phyloP scores from a whole-genome alignment of 2,113 vertebrate genomes.

The Glaucidium brasilianum region DNA sequence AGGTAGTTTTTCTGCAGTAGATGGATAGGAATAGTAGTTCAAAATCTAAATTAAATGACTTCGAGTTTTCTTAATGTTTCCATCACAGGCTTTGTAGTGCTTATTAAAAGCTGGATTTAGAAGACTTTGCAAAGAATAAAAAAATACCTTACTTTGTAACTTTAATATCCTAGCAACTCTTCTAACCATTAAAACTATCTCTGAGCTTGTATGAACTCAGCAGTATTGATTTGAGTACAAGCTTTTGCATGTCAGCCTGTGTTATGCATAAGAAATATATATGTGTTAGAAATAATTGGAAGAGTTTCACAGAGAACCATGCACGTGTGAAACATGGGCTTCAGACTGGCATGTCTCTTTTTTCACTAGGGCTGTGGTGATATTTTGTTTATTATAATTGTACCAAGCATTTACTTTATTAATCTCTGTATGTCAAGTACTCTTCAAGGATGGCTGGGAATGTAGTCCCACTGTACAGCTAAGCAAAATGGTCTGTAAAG shows the following conservation, averaged over 20 bases:
- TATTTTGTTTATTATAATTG: neutral
- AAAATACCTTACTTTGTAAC: neutral
- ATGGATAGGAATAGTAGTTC: neutral
- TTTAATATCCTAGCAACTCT: neutral
- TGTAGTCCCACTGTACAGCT: neutral
- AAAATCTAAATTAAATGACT: neutral
- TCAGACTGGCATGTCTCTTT: neutral
- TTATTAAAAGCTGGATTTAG: neutral
- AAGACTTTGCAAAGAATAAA: neutral
- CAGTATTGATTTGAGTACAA: neutral
- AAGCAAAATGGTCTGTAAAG: neutral
- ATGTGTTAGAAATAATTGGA: neutral
- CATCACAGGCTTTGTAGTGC: neutral
- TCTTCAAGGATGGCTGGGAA: neutral
- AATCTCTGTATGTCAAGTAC: neutral
- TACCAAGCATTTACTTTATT: neutral
- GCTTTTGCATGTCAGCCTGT: neutral
- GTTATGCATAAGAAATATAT: neutral
- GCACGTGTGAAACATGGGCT: rapidly evolving
- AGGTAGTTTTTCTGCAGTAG: neutral
- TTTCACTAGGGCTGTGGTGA: neutral
- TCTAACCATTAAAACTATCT: neutral
- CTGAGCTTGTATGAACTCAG: neutral
- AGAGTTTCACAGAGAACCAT: neutral
- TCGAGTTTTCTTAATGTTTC: neutral